Base-by-base conservation (phyloP, 64 coral and sea anemone species). In the Catalaphyllia jardinei region DNA sequence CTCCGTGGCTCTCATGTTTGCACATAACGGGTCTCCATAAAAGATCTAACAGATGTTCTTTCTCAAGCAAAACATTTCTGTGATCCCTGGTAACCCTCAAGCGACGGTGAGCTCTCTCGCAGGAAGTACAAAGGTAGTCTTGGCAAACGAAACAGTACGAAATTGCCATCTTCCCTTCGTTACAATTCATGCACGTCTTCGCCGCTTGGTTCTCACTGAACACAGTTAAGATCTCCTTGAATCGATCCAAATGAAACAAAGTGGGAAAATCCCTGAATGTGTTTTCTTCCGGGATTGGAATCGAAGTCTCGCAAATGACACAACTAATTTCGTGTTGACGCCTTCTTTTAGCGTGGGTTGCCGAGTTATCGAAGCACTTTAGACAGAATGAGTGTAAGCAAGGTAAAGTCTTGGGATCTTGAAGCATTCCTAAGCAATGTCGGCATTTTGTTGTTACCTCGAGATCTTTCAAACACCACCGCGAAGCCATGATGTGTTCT, bases 261-360 rank as follows among this genome's bases (percentile, higher is more conserved):
- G 52, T 79, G 52, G 50, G 50, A 6, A 79, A 79, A 59, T 79
- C 49, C 10, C 19, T 29, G 77, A 79, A 77, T 11, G 75, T 59
- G 52, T 59, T 59, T 57, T 59, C 77, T 79, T 79, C 77, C 50
- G 77, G 52, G 50, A 79, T 59, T 12, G 22, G 50, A n/a, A 79
- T 28, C 15, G 77, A 14, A 0, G 77, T n/a, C 50, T 29, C 9
- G 11, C 77, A 79, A n/a, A 51, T 52, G 55, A 51, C 50, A 51
- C 77, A 79, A 2, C 11, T 62, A 4, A 80, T 20, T 62, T 62
- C 24, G 30, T 31, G 15, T 29, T 80, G 12, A 62, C 19, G 57
- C 1, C 29, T 16, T 35, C 54, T 61, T 60, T 29, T 20, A 19
- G 28, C 78, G 31, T 5, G 16, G 14, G 24, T 25, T 11, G 57